Evolutionary conservation across 2,797 vertebrate genomes (phyloP).

Genomic region (Tangara arthus): DNA sequence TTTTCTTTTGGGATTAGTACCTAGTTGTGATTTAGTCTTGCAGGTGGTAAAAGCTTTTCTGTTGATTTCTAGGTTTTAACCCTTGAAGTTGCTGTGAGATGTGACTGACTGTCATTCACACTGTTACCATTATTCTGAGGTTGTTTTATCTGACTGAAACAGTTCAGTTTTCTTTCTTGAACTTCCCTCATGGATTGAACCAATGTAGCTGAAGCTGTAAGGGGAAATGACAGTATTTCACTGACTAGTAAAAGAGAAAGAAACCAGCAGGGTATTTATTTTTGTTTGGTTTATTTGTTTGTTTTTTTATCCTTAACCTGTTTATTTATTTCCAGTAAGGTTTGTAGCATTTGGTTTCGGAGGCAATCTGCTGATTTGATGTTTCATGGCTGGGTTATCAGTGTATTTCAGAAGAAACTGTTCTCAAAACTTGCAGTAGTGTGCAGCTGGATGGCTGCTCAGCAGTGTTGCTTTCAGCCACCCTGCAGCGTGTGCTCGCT

Average conservation of each 20-base stretch:
- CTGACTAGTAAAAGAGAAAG: background rate
- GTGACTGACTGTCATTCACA: background rate
- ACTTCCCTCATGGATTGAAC: background rate
- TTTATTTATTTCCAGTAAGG: background rate
- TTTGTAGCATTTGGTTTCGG: background rate
- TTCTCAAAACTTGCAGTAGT: background rate
- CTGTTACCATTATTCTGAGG: background rate
- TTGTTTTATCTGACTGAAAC: background rate
- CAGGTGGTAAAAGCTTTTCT: background rate
- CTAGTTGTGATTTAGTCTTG: background rate
- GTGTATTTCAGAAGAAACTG: background rate
- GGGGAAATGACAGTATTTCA: background rate
- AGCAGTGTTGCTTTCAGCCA: accelerated
- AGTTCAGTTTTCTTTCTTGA: background rate
- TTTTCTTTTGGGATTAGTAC: constrained; percentile 22
- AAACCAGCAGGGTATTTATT: background rate
- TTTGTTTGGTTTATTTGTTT: background rate
- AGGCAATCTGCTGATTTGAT: background rate
- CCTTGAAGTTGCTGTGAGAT: background rate
- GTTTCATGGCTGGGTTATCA: background rate
- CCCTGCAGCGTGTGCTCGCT: background rate
- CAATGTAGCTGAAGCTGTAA: background rate
- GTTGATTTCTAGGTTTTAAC: background rate
- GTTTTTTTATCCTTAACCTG: background rate
- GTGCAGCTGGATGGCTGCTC: background rate